Base-by-base conservation (phyloP, 2,888 invertebrate genomes). In the Agriopis leucophaearia region DNA sequence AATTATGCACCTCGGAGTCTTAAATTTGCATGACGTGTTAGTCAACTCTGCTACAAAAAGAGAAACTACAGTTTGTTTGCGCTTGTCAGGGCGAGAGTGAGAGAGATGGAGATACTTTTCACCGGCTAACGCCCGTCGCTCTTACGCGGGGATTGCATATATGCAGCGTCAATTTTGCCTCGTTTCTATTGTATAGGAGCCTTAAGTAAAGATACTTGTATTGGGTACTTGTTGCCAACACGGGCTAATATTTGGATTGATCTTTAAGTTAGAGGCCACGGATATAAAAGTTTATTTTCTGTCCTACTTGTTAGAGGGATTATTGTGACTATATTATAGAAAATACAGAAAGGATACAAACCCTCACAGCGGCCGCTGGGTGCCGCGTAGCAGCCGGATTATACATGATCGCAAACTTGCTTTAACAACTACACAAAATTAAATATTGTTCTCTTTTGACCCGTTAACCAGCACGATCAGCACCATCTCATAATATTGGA, bases 311-410 rank as follows among this genome's bases (percentile, higher is more conserved):
- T 59, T 50, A 18, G n/a, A 45, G 10, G 42, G 55, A 18, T 15
- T 55, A 54, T 15, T 16, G 40, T 8, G 15, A 12, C 18, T 15
- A 54, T 38, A 27, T 27, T 27, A 27, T 27, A 5, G 27, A 38
- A 38, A 38, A 8, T 5, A 38, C 38, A 38, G 38, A 71, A 71
- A 66, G 81, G 86, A 83, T 80, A 93, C 92, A 81, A 88, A 94
- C 94, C 96, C 96, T 96, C 92, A 96, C 96, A 94, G 96, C 95
- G 88, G 95, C 95, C 87, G 96, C 95, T 91, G 96, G 96, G 94
- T 96, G 96, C 94, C 96, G 95, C 90, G 96, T 95, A 90, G 96
- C 96, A 88, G 96, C 95, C 88, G 96, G 96, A 94, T 55, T 55
- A 44, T 96, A 96, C 96, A 96, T 96, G 86, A 79, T 87, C 81